A percentile compares a stretch with the other conserved stretches of the same genome.
Evolutionary conservation across 1,140 invertebrate species (phyloP).

Genomic region (Drosophila quadrilineata): DNA sequence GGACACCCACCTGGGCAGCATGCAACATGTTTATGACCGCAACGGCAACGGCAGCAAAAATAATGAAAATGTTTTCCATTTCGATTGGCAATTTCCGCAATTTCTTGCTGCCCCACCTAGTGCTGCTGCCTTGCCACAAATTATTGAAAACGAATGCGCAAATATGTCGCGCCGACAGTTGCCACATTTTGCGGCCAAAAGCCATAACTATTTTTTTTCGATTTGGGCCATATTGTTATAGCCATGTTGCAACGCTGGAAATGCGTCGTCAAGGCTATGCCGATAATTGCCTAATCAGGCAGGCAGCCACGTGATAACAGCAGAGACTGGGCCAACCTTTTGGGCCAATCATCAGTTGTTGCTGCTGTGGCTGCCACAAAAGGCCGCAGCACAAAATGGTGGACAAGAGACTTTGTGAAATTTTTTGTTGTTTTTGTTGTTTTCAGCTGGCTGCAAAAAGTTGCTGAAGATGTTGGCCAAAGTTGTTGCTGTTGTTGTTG

Average conservation of each 20-base stretch:
- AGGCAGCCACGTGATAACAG: no score
- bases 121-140: slow-evolving; percentile 37
- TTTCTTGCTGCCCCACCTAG: slow-evolving; percentile 52
- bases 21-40: slow-evolving; percentile 59
- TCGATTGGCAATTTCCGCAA: slow-evolving; percentile 80
- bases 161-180: slow-evolving; percentile 55
- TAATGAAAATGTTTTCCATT: slow-evolving; percentile 81
- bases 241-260: no score
- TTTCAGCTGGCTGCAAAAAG: slow-evolving; percentile 19
- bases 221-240: no score
- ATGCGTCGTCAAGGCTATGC: no score
- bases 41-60: slow-evolving; percentile 46
- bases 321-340: no score
- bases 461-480: slow-evolving; percentile 59
- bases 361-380: no score
- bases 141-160: slow-evolving; percentile 67
- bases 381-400: no score
- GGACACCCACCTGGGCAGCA: slow-evolving; percentile 50
- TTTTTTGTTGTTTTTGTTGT: slow-evolving; percentile 12
- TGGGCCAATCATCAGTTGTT: no score
- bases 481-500: slow-evolving; percentile 17
- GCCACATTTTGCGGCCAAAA: slow-evolving; percentile 29
- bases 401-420: no score
- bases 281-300: no score
- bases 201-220: no score